Base-by-base conservation (phyloP, 2,888 invertebrate genomes). In the Limenitis camilla region DNA sequence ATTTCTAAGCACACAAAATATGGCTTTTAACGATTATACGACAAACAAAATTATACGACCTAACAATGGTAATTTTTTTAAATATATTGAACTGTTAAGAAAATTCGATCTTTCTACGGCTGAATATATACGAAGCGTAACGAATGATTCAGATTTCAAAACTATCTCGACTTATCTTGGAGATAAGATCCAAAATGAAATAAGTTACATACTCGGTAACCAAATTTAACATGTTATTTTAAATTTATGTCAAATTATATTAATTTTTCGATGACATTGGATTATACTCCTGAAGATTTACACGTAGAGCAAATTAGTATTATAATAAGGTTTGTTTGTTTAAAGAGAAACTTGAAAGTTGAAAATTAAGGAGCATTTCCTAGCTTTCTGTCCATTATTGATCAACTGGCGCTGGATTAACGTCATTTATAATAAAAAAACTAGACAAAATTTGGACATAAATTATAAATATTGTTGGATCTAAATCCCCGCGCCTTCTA, bases 1-100 rank as follows among this genome's bases (percentile, higher is more conserved):
- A 53, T 53, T 56, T 56, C 43, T 56, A 50, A 53, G 50, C 50
- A 53, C 19, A 2, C 19, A 19, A 19, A 19, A 19, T 19, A 19
- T 19, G 19, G 19, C 19, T 19, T 19, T 19, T 19, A 3, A 3
- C 3, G 19, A 3, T 3, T 19, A 19, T 2, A 19, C n/a, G 19
- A 2, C 19, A 19, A n/a, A n/a, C n/a, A 19, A 19, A 19, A 19
- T 19, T 19, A 19, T 19, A 19, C 19, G 19, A 19, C 19, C 19
- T 19, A 19, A 19, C 19, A 19, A 19, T 19, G 19, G 19, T 19
- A 19, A 19, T 19, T 19, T 19, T 19, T 19, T 19, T 2, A 19
- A 19, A 19, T 19, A 3, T 19, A 19, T 19, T 19, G 19, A 19
- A 19, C 19, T 19, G 19, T 19, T 19, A 19, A 3, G 19, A 19